These are phyloP conservation scores for Prosopocoilus inquinatus DNA, from an alignment of 2,888 invertebrate species.

Conservation along the genomic window DNA sequence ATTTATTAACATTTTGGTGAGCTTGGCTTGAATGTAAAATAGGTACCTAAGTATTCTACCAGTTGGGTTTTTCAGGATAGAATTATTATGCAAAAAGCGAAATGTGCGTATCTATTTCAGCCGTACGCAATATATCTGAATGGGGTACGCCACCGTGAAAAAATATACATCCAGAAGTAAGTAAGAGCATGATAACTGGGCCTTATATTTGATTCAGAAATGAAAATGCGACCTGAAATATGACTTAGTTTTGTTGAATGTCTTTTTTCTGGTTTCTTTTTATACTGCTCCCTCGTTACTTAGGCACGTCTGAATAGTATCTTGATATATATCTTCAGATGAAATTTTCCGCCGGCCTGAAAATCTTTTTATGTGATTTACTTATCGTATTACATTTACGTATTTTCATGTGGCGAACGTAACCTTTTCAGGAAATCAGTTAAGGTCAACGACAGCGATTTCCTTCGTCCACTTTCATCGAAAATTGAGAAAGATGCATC, in stretches of 20 bases:
- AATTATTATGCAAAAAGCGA: no score
- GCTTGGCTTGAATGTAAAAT: no score
- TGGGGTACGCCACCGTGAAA: background rate
- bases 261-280: background rate
- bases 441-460: no score
- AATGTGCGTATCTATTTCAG: no score
- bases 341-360: background rate
- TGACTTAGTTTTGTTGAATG: background rate
- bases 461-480: no score
- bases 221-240: background rate
- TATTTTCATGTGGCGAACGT: background rate
- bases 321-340: slow-evolving; percentile 1
- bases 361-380: background rate
- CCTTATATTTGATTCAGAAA: background rate
- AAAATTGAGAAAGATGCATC: no score
- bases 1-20: no score
- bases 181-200: background rate
- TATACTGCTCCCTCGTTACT: background rate
- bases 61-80: no score
- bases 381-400: background rate
- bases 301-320: background rate
- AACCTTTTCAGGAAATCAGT: no score
- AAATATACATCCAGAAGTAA: background rate
- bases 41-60: no score
- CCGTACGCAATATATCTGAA: no score